Evolutionary conservation across 1,140 invertebrate genomes (phyloP).

Genomic region (Eumaeus atala): DNA sequence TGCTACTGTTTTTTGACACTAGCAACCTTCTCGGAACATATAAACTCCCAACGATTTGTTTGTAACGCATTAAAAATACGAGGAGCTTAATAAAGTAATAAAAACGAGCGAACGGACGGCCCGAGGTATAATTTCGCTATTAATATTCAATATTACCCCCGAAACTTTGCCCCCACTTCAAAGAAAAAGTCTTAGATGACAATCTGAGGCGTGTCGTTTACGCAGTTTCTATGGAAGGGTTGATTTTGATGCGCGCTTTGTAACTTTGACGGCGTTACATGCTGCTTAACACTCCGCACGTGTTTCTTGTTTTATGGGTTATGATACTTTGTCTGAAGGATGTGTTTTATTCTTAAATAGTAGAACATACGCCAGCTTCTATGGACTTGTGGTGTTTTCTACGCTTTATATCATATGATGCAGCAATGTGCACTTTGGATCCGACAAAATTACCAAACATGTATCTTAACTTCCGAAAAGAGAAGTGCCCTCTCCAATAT

Average conservation of each 20-base stretch:
- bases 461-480: no score
- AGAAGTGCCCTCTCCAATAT: no score
- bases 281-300: constrained; percentile 21
- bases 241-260: constrained; percentile 18
- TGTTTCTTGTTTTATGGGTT: constrained; percentile 13
- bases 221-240: constrained; percentile 53
- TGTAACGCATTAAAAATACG: constrained; percentile 63
- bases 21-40: constrained; percentile 51
- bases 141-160: constrained; percentile 71
- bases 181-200: constrained; percentile 65
- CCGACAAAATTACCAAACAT: no score
- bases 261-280: constrained; percentile 10
- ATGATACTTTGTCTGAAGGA: neutral
- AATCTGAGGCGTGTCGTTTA: constrained; percentile 53
- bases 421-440: no score
- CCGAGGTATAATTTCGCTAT: constrained; percentile 65
- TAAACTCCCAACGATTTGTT: constrained; percentile 63
- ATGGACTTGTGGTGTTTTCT: no score
- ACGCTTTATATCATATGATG: no score
- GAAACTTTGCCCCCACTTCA: constrained; percentile 56
- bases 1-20: constrained; percentile 70
- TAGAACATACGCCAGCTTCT: no score
- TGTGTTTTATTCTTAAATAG: neutral
- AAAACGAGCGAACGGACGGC: constrained; percentile 46
- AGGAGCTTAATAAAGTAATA: constrained; percentile 67